These are phyloP conservation scores for Pilophorus perplexus DNA, from an alignment of 2,888 invertebrate species.

Conservation along the genomic window DNA sequence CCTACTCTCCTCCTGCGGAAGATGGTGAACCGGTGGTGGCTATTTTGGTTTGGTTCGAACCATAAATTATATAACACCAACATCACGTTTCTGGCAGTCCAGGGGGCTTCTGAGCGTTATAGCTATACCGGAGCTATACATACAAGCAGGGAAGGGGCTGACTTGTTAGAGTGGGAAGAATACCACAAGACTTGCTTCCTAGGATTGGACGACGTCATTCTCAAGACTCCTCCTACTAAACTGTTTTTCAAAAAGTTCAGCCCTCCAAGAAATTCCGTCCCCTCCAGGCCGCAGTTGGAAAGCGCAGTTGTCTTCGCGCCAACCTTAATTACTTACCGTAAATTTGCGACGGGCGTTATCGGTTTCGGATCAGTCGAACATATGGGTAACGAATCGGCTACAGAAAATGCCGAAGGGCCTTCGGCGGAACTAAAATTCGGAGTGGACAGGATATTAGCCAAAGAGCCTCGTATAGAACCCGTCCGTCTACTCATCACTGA, in stretches of 20 bases:
- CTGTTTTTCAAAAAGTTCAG: not conserved
- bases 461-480: slow-evolving; percentile 51
- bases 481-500: not conserved
- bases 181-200: not conserved
- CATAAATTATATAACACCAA: slow-evolving; percentile 13
- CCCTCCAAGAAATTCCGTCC: slow-evolving; percentile 10
- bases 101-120: no score
- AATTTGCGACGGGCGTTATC: no score
- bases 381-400: slow-evolving; percentile 16
- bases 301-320: not conserved
- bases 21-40: no score
- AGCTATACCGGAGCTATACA: no score
- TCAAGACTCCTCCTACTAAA: slow-evolving; percentile 20
- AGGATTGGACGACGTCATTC: slow-evolving; percentile 3
- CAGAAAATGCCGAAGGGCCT: slow-evolving; percentile 15
- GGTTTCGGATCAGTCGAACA: no score
- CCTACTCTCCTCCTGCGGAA: no score
- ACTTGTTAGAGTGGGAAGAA: no score
- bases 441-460: slow-evolving; percentile 66
- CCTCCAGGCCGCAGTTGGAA: not conserved
- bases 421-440: slow-evolving; percentile 61
- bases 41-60: no score
- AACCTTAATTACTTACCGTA: no score
- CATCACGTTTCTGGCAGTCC: no score
- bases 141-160: no score